Evolutionary conservation across 2,113 vertebrate genomes (phyloP).

Genomic region (Brachirus orientalis): DNA sequence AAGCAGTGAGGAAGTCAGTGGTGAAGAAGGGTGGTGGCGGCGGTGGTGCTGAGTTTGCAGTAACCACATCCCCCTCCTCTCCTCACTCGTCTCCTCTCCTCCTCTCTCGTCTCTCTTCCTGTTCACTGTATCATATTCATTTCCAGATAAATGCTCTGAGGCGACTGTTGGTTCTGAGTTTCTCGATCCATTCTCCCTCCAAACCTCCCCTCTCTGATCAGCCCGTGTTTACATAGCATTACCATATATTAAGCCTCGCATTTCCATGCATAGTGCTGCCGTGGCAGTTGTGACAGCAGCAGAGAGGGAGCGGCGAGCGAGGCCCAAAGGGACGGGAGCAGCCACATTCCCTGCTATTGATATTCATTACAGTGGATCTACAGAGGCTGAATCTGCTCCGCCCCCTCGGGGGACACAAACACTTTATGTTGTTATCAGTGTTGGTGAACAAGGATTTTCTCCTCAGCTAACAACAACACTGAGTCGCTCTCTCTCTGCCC

Average conservation of each 20-base stretch:
- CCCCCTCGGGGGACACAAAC: slow-evolving; percentile 75
- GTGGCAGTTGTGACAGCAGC: slow-evolving; percentile 63
- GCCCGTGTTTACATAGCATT: slow-evolving; percentile 81
- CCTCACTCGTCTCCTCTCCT: not conserved
- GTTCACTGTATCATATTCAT: slow-evolving; percentile 71
- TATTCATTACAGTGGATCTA: slow-evolving; percentile 80
- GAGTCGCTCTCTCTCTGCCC: slow-evolving; percentile 39
- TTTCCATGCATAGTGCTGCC: slow-evolving; percentile 74
- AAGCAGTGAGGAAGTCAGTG: slow-evolving; percentile 6
- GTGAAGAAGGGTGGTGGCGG: slow-evolving; percentile 3
- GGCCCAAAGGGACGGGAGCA: slow-evolving; percentile 73
- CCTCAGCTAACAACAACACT: slow-evolving; percentile 76
- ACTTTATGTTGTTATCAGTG: slow-evolving; percentile 80
- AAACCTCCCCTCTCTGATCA: slow-evolving; percentile 68
- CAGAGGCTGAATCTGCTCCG: slow-evolving; percentile 60
- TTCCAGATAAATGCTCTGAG: slow-evolving; percentile 71
- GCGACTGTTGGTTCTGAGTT: slow-evolving; percentile 67
- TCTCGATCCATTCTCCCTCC: slow-evolving; percentile 58
- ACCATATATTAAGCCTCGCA: slow-evolving; percentile 78
- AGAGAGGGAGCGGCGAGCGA: slow-evolving; percentile 53
- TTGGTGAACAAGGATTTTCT: slow-evolving; percentile 79
- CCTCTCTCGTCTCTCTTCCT: slow-evolving; percentile 41
- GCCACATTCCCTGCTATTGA: slow-evolving; percentile 69
- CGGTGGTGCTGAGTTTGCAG: slow-evolving; percentile 63
- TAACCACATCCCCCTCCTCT: slow-evolving; percentile 20